phyloP scores from a whole-genome alignment of 2,797 vertebrate genomes.

The Squalus acanthias region DNA sequence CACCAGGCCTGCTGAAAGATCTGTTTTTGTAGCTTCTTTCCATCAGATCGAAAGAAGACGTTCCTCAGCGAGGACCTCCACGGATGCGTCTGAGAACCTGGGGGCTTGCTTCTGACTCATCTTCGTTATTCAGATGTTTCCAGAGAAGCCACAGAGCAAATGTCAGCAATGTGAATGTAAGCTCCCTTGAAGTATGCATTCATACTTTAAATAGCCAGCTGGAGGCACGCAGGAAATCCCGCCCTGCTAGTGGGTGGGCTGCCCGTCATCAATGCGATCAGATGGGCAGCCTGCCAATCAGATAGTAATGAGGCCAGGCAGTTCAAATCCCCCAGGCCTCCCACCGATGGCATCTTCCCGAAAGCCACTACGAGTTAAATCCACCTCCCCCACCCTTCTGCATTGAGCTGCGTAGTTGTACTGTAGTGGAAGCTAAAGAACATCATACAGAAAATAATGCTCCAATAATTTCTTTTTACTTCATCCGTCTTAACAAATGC shows the following conservation, averaged over 20 bases:
- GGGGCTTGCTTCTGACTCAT: neutral
- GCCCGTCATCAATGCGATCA: too few species aligned
- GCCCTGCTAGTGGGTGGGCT: neutral
- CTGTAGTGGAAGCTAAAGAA: neutral
- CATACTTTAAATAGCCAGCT: neutral
- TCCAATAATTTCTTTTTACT: neutral
- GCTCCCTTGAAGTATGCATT: neutral
- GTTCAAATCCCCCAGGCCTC: neutral
- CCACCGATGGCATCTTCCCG: neutral
- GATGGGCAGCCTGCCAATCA: neutral
- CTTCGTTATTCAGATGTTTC: neutral
- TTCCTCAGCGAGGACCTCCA: neutral
- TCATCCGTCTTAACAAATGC: neutral
- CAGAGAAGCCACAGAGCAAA: neutral
- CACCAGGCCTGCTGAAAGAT: neutral
- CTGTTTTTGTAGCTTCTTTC: neutral
- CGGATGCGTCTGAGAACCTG: neutral
- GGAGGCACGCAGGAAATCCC: neutral
- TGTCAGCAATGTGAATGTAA: neutral
- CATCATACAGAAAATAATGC: neutral
- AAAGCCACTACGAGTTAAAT: neutral
- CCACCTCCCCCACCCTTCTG: neutral
- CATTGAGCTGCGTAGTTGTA: neutral
- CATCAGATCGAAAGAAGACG: neutral
- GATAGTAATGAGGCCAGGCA: neutral